Conservation (phyloP, 2,888 invertebrate species). For the Sialis fuliginosa region DNA sequence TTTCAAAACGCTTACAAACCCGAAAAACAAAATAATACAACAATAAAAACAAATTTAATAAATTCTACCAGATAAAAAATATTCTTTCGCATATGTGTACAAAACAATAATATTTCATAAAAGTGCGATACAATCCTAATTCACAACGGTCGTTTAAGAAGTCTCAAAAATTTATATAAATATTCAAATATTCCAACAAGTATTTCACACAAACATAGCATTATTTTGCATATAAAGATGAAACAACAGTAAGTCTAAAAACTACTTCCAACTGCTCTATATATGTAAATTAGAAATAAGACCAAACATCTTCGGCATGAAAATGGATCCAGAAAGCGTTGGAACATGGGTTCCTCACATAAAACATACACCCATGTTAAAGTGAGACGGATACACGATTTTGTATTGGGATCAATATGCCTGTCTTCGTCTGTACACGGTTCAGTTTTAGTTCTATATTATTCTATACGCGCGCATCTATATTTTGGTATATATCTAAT, state of each 20-base stretch:
- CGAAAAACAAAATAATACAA: too few relatives aligned
- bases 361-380: background rate
- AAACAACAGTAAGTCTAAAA: background rate
- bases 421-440: background rate
- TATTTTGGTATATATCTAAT: background rate
- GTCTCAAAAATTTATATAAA: too few relatives aligned
- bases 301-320: background rate
- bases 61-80: too few relatives aligned
- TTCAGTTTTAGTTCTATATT: background rate
- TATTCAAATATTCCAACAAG: background rate
- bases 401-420: background rate
- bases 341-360: background rate
- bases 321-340: background rate
- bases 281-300: conserved; percentile 1
- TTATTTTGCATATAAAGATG: background rate
- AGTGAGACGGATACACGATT: background rate
- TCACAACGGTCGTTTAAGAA: too few relatives aligned
- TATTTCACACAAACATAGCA: background rate
- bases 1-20: too few relatives aligned
- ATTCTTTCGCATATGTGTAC: too few relatives aligned
- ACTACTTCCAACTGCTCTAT: background rate
- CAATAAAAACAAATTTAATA: too few relatives aligned
- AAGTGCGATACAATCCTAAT: too few relatives aligned
- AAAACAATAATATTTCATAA: too few relatives aligned
- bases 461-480: background rate